phyloP scores from a whole-genome alignment of 2,888 invertebrate species.

The Zaprionus bogoriensis region DNA sequence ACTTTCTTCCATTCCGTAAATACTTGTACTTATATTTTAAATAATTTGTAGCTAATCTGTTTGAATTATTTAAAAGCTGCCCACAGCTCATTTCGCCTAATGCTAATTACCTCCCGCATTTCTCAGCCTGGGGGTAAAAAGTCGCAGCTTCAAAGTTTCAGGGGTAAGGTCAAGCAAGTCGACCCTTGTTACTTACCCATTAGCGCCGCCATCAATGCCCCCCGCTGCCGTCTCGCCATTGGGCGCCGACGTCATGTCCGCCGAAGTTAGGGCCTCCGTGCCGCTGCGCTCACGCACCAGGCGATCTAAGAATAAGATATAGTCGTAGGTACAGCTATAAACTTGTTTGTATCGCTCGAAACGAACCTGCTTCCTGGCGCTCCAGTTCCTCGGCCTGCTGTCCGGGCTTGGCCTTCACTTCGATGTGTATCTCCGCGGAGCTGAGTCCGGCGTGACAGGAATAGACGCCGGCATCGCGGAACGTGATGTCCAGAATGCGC shows the following conservation, averaged over 20 bases:
- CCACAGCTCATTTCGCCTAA: background rate
- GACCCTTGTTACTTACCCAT: constrained; percentile 72
- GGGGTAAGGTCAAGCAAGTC: constrained; percentile 16
- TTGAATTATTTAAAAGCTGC: background rate
- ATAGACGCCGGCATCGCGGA: constrained; percentile 92
- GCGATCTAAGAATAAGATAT: constrained; percentile 68
- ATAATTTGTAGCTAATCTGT: too few relatives aligned
- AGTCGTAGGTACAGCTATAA: background rate
- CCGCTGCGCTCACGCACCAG: constrained; percentile 81
- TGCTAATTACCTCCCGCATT: constrained; percentile 23
- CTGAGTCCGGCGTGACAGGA: constrained; percentile 93
- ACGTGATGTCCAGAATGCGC: constrained; percentile 91
- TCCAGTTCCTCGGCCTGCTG: constrained; percentile 91
- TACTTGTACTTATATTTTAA: too few relatives aligned
- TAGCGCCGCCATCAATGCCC: constrained; percentile 60
- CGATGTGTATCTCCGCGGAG: constrained; percentile 90
- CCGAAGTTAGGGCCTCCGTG: constrained; percentile 82
- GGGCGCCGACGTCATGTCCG: constrained; percentile 80
- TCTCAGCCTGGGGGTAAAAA: constrained; percentile 12
- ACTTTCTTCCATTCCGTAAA: too few relatives aligned
- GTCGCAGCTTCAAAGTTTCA: constrained; percentile 34
- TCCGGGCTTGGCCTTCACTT: constrained; percentile 91
- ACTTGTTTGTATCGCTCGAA: background rate
- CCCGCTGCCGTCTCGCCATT: constrained; percentile 56
- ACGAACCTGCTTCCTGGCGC: constrained; percentile 83